Base-by-base conservation (phyloP, 2,113 vertebrate genomes). In the Dromas ardeola region DNA sequence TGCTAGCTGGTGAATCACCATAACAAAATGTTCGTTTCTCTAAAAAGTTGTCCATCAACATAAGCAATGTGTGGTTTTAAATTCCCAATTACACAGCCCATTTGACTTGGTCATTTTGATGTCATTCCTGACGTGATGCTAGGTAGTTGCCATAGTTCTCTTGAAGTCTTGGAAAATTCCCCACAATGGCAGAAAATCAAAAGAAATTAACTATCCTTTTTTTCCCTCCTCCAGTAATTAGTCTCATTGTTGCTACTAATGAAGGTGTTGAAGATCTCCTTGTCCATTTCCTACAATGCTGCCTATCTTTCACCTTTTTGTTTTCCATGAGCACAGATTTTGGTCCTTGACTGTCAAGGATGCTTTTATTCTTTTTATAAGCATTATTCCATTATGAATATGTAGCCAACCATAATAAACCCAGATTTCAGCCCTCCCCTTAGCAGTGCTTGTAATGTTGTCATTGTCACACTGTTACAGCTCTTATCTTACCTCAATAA, bases 1-100 rank as follows among this genome's bases (percentile, higher is more conserved):
- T 96, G 86, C 76, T 80, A 67, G 80, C 71, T 96, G 79, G 59
- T 96, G 92, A 95, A 71, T 97, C 92, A 96, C 55, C 63, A 59
- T 12, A 86, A 79, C 66, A 93, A 87, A 77, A 87, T 73, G 36
- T 67, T 91, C 79, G 77, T 53, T 52, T 72, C 90, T 89, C 83
- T 47, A 5, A 85, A 42, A 86, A 74, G 34, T 67, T 84, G 47
- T 27, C 83, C 70, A 73, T 78, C 73, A 62, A 4, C 19, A 30
- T 81, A 66, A 77, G 56, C n/a, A n/a, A 58, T 11, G 58, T 0
- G 7, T 45, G 50, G 17, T 29, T 73, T 67, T 82, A 19, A 43
- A 70, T 45, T 87, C 73, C 47, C 49, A 56, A 16, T 52, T 34
- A 76, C 69, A 61, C 42, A 80, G 56, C 26, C 74, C 38, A 15